Base-by-base conservation (phyloP, 2,113 vertebrate genomes). In the Xyliphius kryptos region DNA sequence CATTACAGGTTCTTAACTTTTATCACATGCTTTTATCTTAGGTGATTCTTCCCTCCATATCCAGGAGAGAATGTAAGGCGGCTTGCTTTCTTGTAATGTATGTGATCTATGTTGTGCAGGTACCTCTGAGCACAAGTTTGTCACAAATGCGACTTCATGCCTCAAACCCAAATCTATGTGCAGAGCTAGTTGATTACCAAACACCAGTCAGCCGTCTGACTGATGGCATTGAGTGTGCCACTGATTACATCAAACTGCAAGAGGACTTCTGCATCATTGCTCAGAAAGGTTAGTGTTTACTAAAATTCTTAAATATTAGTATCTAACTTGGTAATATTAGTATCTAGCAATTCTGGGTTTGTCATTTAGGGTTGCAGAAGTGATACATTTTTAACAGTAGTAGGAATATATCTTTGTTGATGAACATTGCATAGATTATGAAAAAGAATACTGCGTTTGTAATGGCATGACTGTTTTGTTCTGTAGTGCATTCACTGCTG, bases 81-180 rank as follows among this genome's bases (percentile, higher is more conserved):
- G 9, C 17, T 13, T 65, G 16, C 22, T 36, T 41, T 50, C 12
- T 9, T 20, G 14, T 70, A 48, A 56, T 57, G 11, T 65, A 40
- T 54, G 41, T 48, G 47, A 13, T 15, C 40, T 60, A 22, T 68
- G 71, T 69, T 66, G 40, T 53, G 1, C 78, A 99, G 96, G 93
- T 98, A 68, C 95, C 96, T 67, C 86, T 93, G 70, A 97, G 92
- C 63, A 83, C 93, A 50, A 93, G 92, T 8, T 91, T 96, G 91
- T 93, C 96, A 26, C 91, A 91, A 0, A 83, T 95, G 73, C 90
- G 96, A 47, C 81, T 98, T 74, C 96, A 99, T 82, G 93, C 96
- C 15, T 99, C 96, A 69, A 99, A 99, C 79, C 96, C 96, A 48
- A 99, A 99, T 83, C 91, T 99, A 22, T 97, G 91, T 73, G 94